phyloP scores from a whole-genome alignment of 2,113 vertebrate genomes.

The Terrapene triunguis region DNA sequence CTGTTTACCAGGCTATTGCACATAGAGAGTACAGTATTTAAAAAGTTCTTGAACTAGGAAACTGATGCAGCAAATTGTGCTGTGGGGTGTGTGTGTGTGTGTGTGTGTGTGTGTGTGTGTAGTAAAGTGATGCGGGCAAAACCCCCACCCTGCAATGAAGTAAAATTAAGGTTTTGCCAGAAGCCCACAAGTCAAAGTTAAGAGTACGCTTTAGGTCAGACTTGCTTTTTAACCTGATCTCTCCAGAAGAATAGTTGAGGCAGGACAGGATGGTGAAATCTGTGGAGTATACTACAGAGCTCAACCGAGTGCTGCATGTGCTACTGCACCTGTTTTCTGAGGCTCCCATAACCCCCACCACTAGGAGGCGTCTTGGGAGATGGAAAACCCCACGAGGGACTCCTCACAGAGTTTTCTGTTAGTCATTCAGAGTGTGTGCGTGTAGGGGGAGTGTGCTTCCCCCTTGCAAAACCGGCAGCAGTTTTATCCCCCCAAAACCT shows the following conservation, averaged over 20 bases:
- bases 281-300: background rate
- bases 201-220: background rate
- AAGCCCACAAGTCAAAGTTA: background rate
- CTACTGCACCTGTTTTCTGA: background rate
- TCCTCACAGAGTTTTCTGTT: background rate
- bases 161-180: background rate
- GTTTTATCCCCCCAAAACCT: background rate
- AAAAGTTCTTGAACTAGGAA: background rate
- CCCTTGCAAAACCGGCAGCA: background rate
- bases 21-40: background rate
- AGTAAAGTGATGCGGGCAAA: background rate
- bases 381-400: background rate
- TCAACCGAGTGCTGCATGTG: background rate
- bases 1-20: background rate
- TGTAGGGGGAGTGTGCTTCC: background rate
- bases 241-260: background rate
- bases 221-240: background rate
- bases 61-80: fast-evolving
- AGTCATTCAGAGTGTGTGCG: background rate
- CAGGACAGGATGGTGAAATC: background rate
- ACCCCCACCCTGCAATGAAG: background rate
- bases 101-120: background rate
- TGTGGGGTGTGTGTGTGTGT: fast-evolving
- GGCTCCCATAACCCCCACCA: background rate
- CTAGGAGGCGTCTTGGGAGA: background rate